Percentiles rank a stretch among this genome's conserved stretches.
Conservation (phyloP, 2,113 vertebrate genomes). For the Embiotoca jacksoni region DNA sequence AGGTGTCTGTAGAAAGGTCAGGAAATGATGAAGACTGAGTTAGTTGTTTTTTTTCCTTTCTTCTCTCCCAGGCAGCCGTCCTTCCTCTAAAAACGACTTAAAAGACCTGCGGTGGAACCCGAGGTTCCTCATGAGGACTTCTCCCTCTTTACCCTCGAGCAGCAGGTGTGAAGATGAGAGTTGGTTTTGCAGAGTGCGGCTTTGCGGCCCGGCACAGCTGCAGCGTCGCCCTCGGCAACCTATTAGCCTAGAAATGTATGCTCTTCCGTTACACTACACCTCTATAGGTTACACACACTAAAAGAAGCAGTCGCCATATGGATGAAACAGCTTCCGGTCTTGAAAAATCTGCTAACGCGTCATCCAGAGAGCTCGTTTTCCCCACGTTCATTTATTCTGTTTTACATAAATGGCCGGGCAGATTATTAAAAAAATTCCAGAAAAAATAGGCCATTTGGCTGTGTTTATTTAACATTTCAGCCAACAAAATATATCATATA, state of each 20-base stretch:
- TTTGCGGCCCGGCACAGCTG: conserved; percentile 23
- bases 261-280: conserved; percentile 27
- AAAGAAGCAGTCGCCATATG: conserved; percentile 24
- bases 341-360: conserved; percentile 15
- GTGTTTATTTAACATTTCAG: conserved; percentile 30
- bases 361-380: conserved; percentile 10
- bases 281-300: conserved; percentile 20
- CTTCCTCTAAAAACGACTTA: conserved; percentile 20
- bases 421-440: background rate
- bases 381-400: conserved; percentile 9
- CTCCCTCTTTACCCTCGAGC: background rate
- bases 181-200: conserved; percentile 41
- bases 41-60: conserved; percentile 19
- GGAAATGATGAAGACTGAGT: conserved; percentile 59
- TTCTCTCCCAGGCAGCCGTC: background rate
- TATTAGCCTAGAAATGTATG: conserved; percentile 60
- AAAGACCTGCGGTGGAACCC: background rate
- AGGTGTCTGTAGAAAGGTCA: conserved; percentile 59
- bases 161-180: conserved; percentile 34
- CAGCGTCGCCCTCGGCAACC: conserved; percentile 54
- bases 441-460: conserved; percentile 21
- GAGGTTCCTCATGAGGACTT: background rate
- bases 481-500: conserved; percentile 24
- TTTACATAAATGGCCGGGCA: conserved; percentile 2
- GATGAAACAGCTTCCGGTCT: conserved; percentile 30